Base-by-base conservation (phyloP, 2,113 vertebrate genomes). In the Gadus macrocephalus region DNA sequence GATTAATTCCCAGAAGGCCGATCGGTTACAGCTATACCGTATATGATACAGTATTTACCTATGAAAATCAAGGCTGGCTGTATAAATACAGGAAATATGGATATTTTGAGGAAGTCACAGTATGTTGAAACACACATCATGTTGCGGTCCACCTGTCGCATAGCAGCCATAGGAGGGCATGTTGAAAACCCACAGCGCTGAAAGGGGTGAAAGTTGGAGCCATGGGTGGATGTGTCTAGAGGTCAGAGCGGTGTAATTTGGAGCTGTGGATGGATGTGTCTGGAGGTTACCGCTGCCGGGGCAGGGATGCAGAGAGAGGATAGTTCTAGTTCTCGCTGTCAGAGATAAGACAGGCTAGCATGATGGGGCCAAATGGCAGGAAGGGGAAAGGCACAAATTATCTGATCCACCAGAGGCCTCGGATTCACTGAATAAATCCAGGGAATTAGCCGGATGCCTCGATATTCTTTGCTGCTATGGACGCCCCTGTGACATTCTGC, bases 361-460 rank as follows among this genome's bases (percentile, higher is more conserved):
- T 85, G 88, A 89, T 85, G 82, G 78, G 76, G 65, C 78, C 77
- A 87, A 88, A 90, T 81, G 79, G 78, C 73, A 81, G 63, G n/a
- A 74, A 75, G 75, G 66, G 76, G 81, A 85, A 81, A 83, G 75
- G 74, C 73, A 65, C 55, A 79, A 80, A 86, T 87, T 79, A 90
- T 92, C 85, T 84, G 87, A 91, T 88, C 77, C 76, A 85, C 70
- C 69, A 74, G 69, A 70, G 74, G 79, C 76, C 88, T 88, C 81
- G 70, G 80, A 85, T 87, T 87, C 69, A 74, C 66, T 70, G 84
- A 87, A 87, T 83, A 80, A 81, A 75, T 83, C 78, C 55, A 55
- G 80, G 75, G 67, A 84, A 85, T 76, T 85, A 90, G 85, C 81
- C 86, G 79, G 85, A 85, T 77, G 83, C 77, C 77, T 72, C 69